Percentiles rank a stretch among this genome's conserved stretches.
Evolutionary conservation across 1,140 invertebrate species (phyloP).

Genomic region (Drosophila nasuta): DNA sequence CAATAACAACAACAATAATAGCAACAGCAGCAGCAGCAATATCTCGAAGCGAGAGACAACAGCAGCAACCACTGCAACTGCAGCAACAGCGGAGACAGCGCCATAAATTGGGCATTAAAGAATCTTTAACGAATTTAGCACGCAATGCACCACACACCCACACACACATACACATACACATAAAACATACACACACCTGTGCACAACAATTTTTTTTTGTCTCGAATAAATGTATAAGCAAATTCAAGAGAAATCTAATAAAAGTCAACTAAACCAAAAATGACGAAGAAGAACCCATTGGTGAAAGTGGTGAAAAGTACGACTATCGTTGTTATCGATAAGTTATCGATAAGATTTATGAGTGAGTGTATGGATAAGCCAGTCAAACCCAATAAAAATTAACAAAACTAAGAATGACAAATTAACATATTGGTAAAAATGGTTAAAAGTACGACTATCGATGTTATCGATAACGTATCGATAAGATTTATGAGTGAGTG

Average conservation of each 20-base stretch:
- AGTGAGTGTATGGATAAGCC: background rate
- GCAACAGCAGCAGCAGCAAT: constrained; percentile 30
- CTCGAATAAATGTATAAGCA: constrained; percentile 32
- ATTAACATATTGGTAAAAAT: too few species aligned
- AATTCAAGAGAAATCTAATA: constrained; percentile 13
- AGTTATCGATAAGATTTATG: too few species aligned
- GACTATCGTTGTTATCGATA: too few species aligned
- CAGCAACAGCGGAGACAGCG: constrained; percentile 13
- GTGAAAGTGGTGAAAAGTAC: too few species aligned
- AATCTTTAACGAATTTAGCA: constrained; percentile 41
- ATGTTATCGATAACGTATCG: too few species aligned
- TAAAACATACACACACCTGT: background rate
- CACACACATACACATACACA: constrained; percentile 1
- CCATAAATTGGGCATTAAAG: constrained; percentile 30
- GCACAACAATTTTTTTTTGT: constrained; percentile 38
- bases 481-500: too few species aligned
- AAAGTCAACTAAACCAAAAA: background rate
- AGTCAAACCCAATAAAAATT: background rate
- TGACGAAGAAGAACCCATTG: too few species aligned
- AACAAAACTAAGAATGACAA: too few species aligned
- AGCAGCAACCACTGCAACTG: constrained; percentile 19
- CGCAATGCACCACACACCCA: constrained; percentile 25
- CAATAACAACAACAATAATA: constrained; percentile 32
- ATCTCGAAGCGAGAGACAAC: constrained; percentile 37
- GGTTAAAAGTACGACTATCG: too few species aligned